These are phyloP conservation scores for Ophonus ardosiacus DNA, from an alignment of 2,888 invertebrate genomes.

Conservation along the genomic window DNA sequence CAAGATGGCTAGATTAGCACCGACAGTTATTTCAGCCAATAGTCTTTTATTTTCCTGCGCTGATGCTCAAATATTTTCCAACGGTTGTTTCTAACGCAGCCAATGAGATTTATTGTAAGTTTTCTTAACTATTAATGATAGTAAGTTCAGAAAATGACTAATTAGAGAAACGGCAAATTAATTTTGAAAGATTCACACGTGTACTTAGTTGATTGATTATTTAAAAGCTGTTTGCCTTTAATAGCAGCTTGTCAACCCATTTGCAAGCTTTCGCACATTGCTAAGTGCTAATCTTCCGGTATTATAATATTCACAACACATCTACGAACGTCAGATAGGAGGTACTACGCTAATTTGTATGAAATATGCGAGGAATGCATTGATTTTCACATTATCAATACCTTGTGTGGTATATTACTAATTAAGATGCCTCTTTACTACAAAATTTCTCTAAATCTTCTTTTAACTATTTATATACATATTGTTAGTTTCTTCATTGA, in stretches of 20 bases:
- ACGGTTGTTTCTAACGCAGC: slow-evolving; percentile 28
- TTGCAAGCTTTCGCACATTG: slow-evolving; percentile 16
- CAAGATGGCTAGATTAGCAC: slow-evolving; percentile 43
- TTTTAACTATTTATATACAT: not conserved
- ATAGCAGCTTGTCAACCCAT: slow-evolving; percentile 15
- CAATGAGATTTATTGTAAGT: slow-evolving; percentile 40
- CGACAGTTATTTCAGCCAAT: slow-evolving; percentile 35
- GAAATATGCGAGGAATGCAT: not conserved
- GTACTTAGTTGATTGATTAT: slow-evolving; percentile 39
- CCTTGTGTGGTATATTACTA: not conserved
- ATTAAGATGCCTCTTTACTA: not conserved
- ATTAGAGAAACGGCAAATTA: slow-evolving; percentile 49
- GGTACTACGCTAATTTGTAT: not conserved
- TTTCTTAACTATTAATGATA: slow-evolving; percentile 27
- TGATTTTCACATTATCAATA: not conserved
- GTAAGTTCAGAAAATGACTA: slow-evolving; percentile 42
- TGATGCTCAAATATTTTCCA: slow-evolving; percentile 38
- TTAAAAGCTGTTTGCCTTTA: not conserved
- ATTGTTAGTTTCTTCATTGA: not conserved
- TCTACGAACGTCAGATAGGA: not conserved
- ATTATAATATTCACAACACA: not conserved
- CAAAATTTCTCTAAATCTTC: not conserved
- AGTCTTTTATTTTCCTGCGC: slow-evolving; percentile 8
- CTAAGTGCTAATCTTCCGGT: slow-evolving; percentile 2
- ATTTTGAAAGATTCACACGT: slow-evolving; percentile 42